Conservation (phyloP, 2,113 vertebrate genomes). For the Rhabdomys dilectus region DNA sequence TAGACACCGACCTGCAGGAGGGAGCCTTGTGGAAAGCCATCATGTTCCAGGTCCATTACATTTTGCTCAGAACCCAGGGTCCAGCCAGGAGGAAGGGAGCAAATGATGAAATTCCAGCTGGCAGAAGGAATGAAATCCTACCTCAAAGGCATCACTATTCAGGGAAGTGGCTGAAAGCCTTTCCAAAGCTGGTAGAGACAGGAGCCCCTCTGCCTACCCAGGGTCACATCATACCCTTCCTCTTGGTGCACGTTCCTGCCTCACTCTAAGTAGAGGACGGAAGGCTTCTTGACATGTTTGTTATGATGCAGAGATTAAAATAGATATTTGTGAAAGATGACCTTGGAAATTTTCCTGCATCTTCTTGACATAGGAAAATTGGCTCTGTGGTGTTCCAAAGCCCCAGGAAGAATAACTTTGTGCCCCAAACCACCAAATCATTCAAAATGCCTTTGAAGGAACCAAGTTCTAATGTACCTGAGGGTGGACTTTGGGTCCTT, state of each 20-base stretch:
- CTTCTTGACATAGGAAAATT: background rate
- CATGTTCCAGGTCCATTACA: fast-evolving
- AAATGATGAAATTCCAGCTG: background rate
- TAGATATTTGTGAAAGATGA: background rate
- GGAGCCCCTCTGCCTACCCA: background rate
- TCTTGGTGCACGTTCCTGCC: background rate
- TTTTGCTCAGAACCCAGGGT: background rate
- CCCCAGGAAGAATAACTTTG: background rate
- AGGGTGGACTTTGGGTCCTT: background rate
- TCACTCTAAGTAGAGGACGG: background rate
- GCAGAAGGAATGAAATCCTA: background rate
- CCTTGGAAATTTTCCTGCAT: too few species aligned
- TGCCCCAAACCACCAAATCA: background rate
- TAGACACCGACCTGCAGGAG: too few species aligned
- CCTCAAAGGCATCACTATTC: too few species aligned
- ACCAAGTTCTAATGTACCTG: background rate
- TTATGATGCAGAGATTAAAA: background rate
- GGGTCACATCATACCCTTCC: background rate
- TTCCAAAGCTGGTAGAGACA: background rate
- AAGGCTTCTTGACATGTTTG: background rate
- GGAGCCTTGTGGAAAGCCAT: background rate
- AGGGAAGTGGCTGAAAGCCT: too few species aligned
- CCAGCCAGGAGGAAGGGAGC: too few species aligned
- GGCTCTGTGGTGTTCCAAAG: background rate
- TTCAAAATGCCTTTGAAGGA: background rate